phyloP scores from a whole-genome alignment of 2,797 vertebrate species.

The Balearica regulorum region DNA sequence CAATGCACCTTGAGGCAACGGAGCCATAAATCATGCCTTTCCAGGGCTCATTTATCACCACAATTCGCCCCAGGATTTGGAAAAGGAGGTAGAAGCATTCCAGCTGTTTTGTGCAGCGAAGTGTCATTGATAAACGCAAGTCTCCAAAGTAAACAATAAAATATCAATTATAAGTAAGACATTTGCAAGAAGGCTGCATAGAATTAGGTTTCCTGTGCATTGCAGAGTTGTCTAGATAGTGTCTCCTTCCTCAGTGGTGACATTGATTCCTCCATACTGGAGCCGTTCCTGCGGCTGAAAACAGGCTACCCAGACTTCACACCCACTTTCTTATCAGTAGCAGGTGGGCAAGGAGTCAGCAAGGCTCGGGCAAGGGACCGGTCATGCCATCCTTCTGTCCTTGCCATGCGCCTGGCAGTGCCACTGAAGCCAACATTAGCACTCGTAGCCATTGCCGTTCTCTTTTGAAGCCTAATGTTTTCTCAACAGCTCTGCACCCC shows the following conservation, averaged over 20 bases:
- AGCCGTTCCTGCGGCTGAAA: neutral
- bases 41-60: slow-evolving; percentile 53
- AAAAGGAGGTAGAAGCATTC: neutral
- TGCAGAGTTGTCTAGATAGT: neutral
- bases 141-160: slow-evolving; percentile 49
- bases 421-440: neutral
- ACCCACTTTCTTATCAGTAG: neutral
- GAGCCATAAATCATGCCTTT: slow-evolving; percentile 58
- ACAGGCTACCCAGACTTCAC: neutral
- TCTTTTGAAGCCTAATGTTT: neutral
- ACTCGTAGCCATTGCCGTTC: fast-evolving
- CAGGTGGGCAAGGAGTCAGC: neutral
- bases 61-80: neutral
- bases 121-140: slow-evolving; percentile 29
- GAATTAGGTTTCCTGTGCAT: neutral
- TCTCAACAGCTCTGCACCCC: neutral
- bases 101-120: slow-evolving; percentile 5
- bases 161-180: slow-evolving; percentile 10
- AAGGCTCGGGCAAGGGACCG: fast-evolving
- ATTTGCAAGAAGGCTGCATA: neutral
- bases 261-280: neutral
- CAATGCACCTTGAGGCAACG: slow-evolving; percentile 18
- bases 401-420: neutral
- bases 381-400: neutral
- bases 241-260: neutral